These are phyloP conservation scores for Paratilapia polleni DNA, from an alignment of 2,113 vertebrate genomes.

Conservation along the genomic window DNA sequence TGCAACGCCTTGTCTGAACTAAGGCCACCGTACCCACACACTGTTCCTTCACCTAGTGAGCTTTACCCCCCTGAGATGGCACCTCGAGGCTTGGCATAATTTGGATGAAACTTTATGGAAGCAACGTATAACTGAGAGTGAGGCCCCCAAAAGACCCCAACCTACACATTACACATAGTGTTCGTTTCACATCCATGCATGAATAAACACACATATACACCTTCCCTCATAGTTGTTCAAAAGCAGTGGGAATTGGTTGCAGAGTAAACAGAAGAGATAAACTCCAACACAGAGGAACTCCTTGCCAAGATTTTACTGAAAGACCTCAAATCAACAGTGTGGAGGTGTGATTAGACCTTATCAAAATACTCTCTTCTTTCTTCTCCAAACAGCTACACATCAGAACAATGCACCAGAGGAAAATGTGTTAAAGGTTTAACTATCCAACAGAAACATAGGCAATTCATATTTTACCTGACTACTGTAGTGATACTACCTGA, in stretches of 20 bases:
- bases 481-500: neutral
- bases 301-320: constrained; percentile 52
- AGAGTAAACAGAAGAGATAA: constrained; percentile 70
- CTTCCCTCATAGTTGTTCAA: constrained; percentile 41
- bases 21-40: constrained; percentile 43
- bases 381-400: constrained; percentile 45
- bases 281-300: constrained; percentile 45
- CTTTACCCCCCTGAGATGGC: constrained; percentile 16
- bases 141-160: constrained; percentile 36
- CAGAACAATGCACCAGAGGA: constrained; percentile 47
- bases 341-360: constrained; percentile 61
- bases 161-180: constrained; percentile 38
- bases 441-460: constrained; percentile 23
- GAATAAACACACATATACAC: constrained; percentile 42
- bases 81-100: constrained; percentile 5
- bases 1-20: constrained; percentile 55
- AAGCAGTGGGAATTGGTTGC: constrained; percentile 44
- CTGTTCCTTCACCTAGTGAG: constrained; percentile 27
- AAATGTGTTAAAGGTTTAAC: constrained; percentile 30
- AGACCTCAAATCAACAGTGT: constrained; percentile 49
- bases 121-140: constrained; percentile 21
- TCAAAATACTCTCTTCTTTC: constrained; percentile 58
- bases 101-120: constrained; percentile 28
- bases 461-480: neutral
- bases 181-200: constrained; percentile 50